A percentile compares a stretch with the other conserved stretches of the same genome.
Evolutionary conservation across 2,797 vertebrate genomes (phyloP).

Genomic region (Crax fasciolata): DNA sequence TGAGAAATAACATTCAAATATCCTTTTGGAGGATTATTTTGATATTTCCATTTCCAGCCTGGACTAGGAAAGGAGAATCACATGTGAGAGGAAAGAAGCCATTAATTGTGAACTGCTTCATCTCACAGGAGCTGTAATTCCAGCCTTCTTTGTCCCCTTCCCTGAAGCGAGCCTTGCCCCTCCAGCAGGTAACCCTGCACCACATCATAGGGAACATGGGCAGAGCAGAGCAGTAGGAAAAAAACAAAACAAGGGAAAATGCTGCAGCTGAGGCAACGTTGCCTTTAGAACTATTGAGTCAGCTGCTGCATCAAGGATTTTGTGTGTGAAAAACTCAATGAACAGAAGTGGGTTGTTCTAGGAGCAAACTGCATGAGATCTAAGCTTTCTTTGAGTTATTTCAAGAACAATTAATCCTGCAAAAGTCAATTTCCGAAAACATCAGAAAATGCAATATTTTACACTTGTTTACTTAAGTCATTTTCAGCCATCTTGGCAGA

Average conservation of each 20-base stretch:
- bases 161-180: not conserved
- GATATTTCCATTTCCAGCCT: not conserved
- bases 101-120: not conserved
- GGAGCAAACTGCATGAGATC: not conserved
- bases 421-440: not conserved
- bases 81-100: not conserved
- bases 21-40: not conserved
- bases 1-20: not conserved
- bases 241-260: not conserved
- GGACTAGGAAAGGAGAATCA: not conserved
- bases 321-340: not conserved
- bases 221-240: rapidly evolving
- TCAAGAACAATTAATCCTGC: not conserved
- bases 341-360: not conserved
- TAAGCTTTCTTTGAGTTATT: not conserved
- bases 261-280: not conserved
- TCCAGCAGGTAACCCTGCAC: too few species aligned
- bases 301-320: not conserved
- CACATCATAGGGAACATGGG: rapidly evolving
- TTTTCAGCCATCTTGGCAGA: not conserved
- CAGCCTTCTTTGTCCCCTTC: not conserved
- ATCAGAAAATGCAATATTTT: not conserved
- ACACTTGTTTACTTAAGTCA: not conserved
- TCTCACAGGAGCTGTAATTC: not conserved
- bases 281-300: not conserved